Evolutionary conservation across 2,888 invertebrate species (phyloP), one percentile per base, ranked within the genome.

Genomic region (Spodoptera picta): DNA sequence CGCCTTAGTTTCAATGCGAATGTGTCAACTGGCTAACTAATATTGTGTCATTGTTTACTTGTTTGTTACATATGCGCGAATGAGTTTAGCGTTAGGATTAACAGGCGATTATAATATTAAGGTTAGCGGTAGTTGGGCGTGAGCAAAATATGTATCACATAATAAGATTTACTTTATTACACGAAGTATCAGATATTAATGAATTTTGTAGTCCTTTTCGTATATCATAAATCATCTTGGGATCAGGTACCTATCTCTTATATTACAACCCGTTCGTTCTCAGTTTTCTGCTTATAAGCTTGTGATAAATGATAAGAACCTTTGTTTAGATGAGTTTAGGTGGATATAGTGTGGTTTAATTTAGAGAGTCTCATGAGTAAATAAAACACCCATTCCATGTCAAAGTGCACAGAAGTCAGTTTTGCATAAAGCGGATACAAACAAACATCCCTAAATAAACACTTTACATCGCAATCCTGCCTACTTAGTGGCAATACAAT

Each of bases 401-500:
- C 47, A 50, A 59, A 70, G 65, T 75, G 59, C 72, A 59, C 58
- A 54, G 50, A 53, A 54, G 51, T 46, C 53, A 72, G 54, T 67
- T 75, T 73, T 80, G 77, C 77, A 81, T 83, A 67, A 58, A 48
- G 71, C 65, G 75, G 71, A 77, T 78, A 78, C 81, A 83, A 83
- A 87, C 81, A 81, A 82, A 80, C 76, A 80, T 81, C 83, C 83
- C 82, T 84, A 81, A 82, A 82, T 80, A 81, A 83, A 80, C 87
- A 85, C 83, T 87, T 86, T 84, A 86, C 87, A 86, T 82, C 81
- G 83, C 81, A 86, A 87, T 85, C 83, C 85, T 86, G 88, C 90
- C 88, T 89, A 87, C 89, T 89, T 88, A 88, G 82, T 86, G 83
- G 86, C 89, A 91, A 91, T 90, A 90, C 85, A 87, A 87, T 87